phyloP scores from a whole-genome alignment of 2,113 vertebrate species.

The Chaetodon trifascialis region DNA sequence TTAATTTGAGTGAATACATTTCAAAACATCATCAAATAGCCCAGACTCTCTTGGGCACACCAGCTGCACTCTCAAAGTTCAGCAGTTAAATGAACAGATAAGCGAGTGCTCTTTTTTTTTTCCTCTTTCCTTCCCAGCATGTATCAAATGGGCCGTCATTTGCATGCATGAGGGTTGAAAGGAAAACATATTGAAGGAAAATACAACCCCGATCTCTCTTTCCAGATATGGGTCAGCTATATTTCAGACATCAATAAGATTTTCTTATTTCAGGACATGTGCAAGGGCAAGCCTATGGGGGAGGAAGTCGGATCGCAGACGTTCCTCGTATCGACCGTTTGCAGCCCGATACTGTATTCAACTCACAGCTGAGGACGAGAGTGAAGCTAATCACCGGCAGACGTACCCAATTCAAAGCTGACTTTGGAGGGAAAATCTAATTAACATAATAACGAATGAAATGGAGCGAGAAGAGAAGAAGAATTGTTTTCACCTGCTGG shows the following conservation, averaged over 20 bases:
- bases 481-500: constrained; percentile 70
- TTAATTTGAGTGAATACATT: constrained; percentile 50
- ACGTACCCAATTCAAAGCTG: constrained; percentile 62
- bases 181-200: constrained; percentile 64
- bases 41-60: constrained; percentile 60
- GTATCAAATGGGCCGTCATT: constrained; percentile 61
- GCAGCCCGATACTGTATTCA: constrained; percentile 51
- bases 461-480: constrained; percentile 43
- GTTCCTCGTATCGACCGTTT: neutral
- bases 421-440: constrained; percentile 65
- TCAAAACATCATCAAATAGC: constrained; percentile 65
- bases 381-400: constrained; percentile 69
- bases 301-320: constrained; percentile 24
- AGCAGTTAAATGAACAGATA: constrained; percentile 70
- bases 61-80: constrained; percentile 61
- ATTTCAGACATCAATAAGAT: constrained; percentile 73
- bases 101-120: constrained; percentile 4
- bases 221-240: constrained; percentile 61
- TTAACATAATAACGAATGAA: constrained; percentile 74
- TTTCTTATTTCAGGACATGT: constrained; percentile 65
- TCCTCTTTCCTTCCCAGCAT: constrained; percentile 7
- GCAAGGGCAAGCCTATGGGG: constrained; percentile 49
- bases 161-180: constrained; percentile 67
- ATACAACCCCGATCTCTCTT: constrained; percentile 45
- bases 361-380: constrained; percentile 44